Conservation (phyloP, 2,888 invertebrate genomes). For the Torymus aiolomorphi region DNA sequence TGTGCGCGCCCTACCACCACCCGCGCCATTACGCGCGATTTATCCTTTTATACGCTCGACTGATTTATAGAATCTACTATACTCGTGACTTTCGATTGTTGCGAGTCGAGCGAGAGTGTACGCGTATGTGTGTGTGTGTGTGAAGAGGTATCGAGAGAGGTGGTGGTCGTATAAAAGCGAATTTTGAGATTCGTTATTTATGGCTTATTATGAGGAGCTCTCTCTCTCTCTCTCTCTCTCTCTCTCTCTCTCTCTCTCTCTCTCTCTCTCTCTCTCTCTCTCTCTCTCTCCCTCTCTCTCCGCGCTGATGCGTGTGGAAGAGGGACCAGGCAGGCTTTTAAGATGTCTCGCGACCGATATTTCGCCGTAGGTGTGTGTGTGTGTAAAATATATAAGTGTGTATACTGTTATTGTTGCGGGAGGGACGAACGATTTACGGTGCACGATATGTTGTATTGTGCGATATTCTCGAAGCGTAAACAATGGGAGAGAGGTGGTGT, state of each 20-base stretch:
- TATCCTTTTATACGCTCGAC: slow-evolving; percentile 43
- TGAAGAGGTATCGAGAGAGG: not conserved
- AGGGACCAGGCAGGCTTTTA: not conserved
- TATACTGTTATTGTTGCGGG: no score
- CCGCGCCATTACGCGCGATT: slow-evolving; percentile 50
- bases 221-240: not conserved
- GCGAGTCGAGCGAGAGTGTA: not conserved
- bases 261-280: not conserved
- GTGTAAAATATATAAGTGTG: no score
- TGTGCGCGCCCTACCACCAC: not conserved
- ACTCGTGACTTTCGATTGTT: slow-evolving; percentile 31
- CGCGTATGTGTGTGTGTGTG: not conserved
- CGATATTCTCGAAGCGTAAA: no score
- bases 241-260: not conserved
- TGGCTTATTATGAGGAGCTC: slow-evolving; percentile 26
- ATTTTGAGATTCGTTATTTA: slow-evolving; percentile 49
- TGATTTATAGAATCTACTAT: slow-evolving; percentile 50
- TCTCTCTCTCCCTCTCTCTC: not conserved
- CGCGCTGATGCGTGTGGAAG: not conserved
- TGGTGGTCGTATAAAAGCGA: not conserved
- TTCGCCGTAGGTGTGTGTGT: no score
- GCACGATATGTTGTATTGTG: no score
- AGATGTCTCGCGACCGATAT: no score
- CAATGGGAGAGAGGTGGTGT: not conserved
- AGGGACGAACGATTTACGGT: no score